Base-by-base conservation (phyloP, 2,797 vertebrate genomes). In the Psittacula echo region DNA sequence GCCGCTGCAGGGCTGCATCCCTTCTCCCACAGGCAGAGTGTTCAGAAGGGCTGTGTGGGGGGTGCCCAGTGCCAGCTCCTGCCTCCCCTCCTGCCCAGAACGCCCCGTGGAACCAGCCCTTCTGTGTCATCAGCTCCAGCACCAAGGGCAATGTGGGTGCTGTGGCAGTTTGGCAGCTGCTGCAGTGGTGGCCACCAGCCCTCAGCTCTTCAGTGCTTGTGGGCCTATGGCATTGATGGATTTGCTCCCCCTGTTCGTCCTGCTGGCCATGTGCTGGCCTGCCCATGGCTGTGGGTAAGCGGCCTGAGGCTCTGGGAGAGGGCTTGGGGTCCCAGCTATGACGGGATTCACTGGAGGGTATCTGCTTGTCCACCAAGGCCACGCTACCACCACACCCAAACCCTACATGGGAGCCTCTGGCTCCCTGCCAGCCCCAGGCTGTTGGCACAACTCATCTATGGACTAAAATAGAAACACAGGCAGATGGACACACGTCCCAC, bases 161-260 rank as follows among this genome's bases (percentile, higher is more conserved):
- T 67, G 61, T 23, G 15, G 5, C 37, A 12, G 45, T 1, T 1
- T 8, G 13, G 3, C 53, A 27, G 30, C 1, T 0, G 15, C 41
- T 79, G 67, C 26, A 37, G 41, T 67, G 47, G 5, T 32, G 16
- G 61, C 34, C 27, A 47, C 26, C 21, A 85, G 13, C 18, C 30
- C 15, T 73, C 41, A 11, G 18, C 42, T 47, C 22, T 24, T n/a
- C 34, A 48, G 26, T 6, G n/a, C 44, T 50, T 5, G 11, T 5
- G 2, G 53, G 41, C 26, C 15, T 23, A 22, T 19, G 51, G 39
- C 29, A 34, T 12, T 20, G 26, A 85, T 90, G 88, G 47, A 61
- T 74, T 74, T 79, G 19, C 34, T 79, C 15, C 53, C 45, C 26
- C 30, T 73, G 45, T 13, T 90, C 32, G 7, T 73, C 19, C 45